Conservation (phyloP, 1,140 invertebrate species). For the Tribolium madens region DNA sequence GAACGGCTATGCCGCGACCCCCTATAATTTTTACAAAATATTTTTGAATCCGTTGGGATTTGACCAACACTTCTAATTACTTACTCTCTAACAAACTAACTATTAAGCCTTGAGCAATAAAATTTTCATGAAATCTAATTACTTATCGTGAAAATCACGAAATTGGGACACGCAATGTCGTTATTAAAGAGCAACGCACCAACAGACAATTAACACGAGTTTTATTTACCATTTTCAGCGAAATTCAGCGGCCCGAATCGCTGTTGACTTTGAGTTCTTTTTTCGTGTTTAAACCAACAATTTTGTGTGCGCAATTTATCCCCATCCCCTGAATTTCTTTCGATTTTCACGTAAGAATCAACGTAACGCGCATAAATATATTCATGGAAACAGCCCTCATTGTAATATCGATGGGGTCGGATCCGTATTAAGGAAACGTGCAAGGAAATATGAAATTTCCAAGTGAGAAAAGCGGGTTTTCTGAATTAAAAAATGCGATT, state of each 20-base stretch:
- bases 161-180: slow-evolving; percentile 13
- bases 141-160: not conserved
- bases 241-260: not conserved
- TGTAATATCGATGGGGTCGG: slow-evolving; percentile 35
- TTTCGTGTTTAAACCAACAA: slow-evolving; percentile 1
- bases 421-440: slow-evolving; percentile 34
- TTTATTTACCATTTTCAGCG: not conserved
- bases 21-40: not conserved
- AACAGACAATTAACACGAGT: not conserved
- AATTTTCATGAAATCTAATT: slow-evolving; percentile 30
- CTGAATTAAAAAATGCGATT: not conserved
- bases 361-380: slow-evolving; percentile 34
- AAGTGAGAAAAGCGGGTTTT: slow-evolving; percentile 22
- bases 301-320: not conserved
- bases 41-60: too few relatives aligned
- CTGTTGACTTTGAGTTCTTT: not conserved
- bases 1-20: too few relatives aligned
- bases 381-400: slow-evolving; percentile 37
- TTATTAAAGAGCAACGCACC: not conserved
- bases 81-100: not conserved
- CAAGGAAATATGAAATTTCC: slow-evolving; percentile 33
- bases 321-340: not conserved
- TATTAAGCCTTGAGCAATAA: slow-evolving; percentile 24
- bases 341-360: not conserved
- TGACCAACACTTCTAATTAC: too few relatives aligned